Evolutionary conservation across 2,888 invertebrate species (phyloP), one percentile per base, ranked within the genome.

Genomic region (Gastrophysa polygoni): DNA sequence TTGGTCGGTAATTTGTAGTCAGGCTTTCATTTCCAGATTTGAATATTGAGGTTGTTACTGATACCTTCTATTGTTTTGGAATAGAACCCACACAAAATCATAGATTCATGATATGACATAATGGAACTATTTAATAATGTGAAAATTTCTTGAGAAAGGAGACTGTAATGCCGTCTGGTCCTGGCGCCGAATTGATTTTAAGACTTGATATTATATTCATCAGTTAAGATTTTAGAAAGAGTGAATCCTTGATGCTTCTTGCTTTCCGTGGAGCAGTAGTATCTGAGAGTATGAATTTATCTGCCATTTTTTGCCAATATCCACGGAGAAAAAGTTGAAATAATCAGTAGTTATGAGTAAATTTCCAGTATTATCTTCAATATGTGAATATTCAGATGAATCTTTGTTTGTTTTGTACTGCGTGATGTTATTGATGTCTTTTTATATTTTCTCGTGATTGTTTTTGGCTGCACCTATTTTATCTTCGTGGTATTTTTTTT

Each of bases 41-140:
- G n/a, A n/a, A n/a, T n/a, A n/a, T n/a, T n/a, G n/a, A n/a, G n/a
- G n/a, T n/a, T n/a, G n/a, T n/a, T n/a, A n/a, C n/a, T n/a, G n/a
- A n/a, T n/a, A n/a, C n/a, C n/a, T n/a, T n/a, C n/a, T n/a, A n/a
- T n/a, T n/a, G n/a, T n/a, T n/a, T n/a, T n/a, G n/a, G n/a, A n/a
- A n/a, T n/a, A n/a, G n/a, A n/a, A n/a, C n/a, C n/a, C n/a, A n/a
- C 47, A 47, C 20, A 11, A 8, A 20, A 47, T 20, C 47, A 47
- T 47, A 47, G 47, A 47, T 47, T 47, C 20, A 47, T 47, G 47
- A 46, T 46, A 46, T 46, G 46, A 20, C 20, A 47, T 47, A 47
- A 20, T 47, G 47, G 47, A 47, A 20, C 47, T 47, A 18, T 47
- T n/a, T 47, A 47, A 47, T 47, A 47, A 3, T 47, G 47, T 6